Evolutionary conservation across 1,140 invertebrate genomes (phyloP).

Genomic region (Cephus cinctus): DNA sequence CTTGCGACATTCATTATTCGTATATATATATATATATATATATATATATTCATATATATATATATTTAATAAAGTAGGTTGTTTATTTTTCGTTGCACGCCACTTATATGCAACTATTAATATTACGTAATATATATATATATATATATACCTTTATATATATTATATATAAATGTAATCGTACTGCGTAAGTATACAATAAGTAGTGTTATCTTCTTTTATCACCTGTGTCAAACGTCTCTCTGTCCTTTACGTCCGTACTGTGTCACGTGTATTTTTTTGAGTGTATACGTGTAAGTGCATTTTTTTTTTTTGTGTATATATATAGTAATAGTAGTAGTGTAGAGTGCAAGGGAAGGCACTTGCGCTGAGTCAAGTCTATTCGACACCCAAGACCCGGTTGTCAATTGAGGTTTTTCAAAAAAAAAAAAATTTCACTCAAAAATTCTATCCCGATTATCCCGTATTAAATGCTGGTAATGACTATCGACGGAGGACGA

Average conservation of each 20-base stretch:
- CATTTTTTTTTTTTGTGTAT: too few species aligned
- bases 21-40: constrained; percentile 30
- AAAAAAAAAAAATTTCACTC: too few species aligned
- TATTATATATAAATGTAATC: constrained; percentile 62
- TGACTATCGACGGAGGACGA: too few species aligned
- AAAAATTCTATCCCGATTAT: too few species aligned
- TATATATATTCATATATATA: constrained; percentile 29
- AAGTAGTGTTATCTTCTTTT: constrained; percentile 31
- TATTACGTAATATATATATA: constrained; percentile 28
- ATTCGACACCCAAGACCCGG: constrained; percentile 26
- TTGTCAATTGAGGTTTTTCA: too few species aligned
- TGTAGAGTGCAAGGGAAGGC: constrained; percentile 56
- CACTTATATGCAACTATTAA: constrained; percentile 42
- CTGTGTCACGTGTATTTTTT: constrained; percentile 50
- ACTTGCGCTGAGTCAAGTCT: constrained; percentile 46
- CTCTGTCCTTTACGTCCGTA: constrained; percentile 21
- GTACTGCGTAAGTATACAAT: constrained; percentile 43
- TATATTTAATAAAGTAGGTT: constrained; percentile 33
- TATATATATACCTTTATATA: constrained; percentile 20
- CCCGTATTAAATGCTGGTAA: too few species aligned
- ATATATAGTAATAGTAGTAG: too few species aligned
- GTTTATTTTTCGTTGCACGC: constrained; percentile 42
- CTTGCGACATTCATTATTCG: constrained; percentile 10
- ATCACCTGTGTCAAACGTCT: constrained; percentile 2
- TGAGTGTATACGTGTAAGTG: neutral